Conservation (phyloP, 1,140 invertebrate species). For the Branchinecta lindahli region DNA sequence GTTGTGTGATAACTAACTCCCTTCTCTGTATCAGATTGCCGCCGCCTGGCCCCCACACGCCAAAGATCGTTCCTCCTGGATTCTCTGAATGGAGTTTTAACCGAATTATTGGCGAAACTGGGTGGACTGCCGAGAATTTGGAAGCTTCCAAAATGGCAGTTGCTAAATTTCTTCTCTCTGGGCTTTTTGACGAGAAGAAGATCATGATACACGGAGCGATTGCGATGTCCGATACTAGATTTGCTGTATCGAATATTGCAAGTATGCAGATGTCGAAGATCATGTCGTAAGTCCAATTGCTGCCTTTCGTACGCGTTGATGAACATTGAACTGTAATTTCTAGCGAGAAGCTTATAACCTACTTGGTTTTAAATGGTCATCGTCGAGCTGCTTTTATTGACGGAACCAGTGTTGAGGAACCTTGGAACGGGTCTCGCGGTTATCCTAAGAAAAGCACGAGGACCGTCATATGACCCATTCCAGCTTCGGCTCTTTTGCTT, state of each 20-base stretch:
- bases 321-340: no score
- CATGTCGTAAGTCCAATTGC: slow-evolving; percentile 22
- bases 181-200: slow-evolving; percentile 55
- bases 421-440: no score
- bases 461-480: no score
- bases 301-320: slow-evolving; percentile 16
- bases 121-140: slow-evolving; percentile 59
- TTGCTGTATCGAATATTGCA: slow-evolving; percentile 57
- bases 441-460: no score
- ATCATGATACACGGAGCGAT: slow-evolving; percentile 61
- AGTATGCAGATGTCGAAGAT: slow-evolving; percentile 31
- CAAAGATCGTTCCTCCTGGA: slow-evolving; percentile 45
- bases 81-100: slow-evolving; percentile 63
- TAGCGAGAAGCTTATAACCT: no score
- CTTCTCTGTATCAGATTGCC: slow-evolving; percentile 12
- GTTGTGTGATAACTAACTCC: no score
- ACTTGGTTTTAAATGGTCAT: no score
- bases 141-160: slow-evolving; percentile 65
- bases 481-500: no score
- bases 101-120: slow-evolving; percentile 54
- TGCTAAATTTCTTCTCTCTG: slow-evolving; percentile 60
- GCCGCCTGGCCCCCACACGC: slow-evolving; percentile 18
- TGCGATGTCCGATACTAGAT: slow-evolving; percentile 69
- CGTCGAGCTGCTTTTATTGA: no score
- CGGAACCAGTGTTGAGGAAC: no score